A percentile compares a stretch with the other conserved stretches of the same genome.
Evolutionary conservation across 2,797 vertebrate genomes (phyloP).

Genomic region (Presbytis comata): DNA sequence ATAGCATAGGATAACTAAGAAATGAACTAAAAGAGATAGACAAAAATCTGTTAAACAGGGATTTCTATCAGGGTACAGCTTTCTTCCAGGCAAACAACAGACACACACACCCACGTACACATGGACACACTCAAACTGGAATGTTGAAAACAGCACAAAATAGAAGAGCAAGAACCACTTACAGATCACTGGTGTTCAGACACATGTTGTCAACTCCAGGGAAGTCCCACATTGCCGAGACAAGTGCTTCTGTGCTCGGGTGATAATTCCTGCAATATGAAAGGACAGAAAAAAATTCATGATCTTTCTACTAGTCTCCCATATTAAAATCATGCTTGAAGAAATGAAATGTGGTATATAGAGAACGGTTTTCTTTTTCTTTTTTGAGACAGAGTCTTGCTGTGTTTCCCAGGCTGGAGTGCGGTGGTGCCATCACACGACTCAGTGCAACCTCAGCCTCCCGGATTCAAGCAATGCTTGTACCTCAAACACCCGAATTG

Average conservation of each 20-base stretch:
- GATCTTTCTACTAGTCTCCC: not conserved
- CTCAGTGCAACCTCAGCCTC: not conserved
- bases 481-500: not conserved
- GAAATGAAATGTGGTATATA: not conserved
- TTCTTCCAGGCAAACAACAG: not conserved
- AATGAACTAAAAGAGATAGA: not conserved
- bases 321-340: not conserved
- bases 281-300: conserved; percentile 25
- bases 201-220: conserved; percentile 93
- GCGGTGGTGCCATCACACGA: not conserved
- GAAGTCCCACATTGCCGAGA: conserved; percentile 90
- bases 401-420: not conserved
- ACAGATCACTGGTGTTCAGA: conserved; percentile 84
- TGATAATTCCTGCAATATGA: conserved; percentile 88
- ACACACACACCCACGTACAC: too few relatives aligned
- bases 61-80: not conserved
- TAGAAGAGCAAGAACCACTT: conserved; percentile 69
- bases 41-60: not conserved
- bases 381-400: not conserved
- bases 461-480: not conserved
- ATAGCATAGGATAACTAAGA: not conserved
- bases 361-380: not conserved
- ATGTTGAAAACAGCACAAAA: not conserved
- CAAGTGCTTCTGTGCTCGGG: conserved; percentile 84
- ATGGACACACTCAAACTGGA: not conserved